Conservation (phyloP, 2,888 invertebrate species). For the Orthosia incerta region DNA sequence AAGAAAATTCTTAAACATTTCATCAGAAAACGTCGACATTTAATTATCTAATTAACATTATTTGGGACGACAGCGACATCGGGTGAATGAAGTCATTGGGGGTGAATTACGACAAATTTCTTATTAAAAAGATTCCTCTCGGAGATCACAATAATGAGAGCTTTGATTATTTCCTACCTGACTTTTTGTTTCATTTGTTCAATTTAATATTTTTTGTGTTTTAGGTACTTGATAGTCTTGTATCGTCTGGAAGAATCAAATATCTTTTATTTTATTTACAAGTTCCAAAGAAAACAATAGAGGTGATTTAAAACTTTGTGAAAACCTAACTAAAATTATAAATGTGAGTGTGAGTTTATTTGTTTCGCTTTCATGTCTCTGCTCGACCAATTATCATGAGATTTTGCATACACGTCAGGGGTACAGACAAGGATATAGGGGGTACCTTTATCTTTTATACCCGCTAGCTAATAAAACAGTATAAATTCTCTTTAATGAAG, state of each 20-base stretch:
- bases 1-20: conserved; percentile 73
- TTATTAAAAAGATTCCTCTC: conserved; percentile 74
- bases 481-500: background rate
- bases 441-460: no score
- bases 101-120: conserved; percentile 75
- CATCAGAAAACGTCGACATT: conserved; percentile 77
- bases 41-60: conserved; percentile 83
- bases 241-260: background rate
- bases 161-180: conserved; percentile 71
- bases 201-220: conserved; percentile 17
- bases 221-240: background rate
- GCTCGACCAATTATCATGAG: no score
- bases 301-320: background rate
- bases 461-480: background rate
- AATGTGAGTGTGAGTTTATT: no score
- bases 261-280: background rate
- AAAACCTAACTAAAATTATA: no score
- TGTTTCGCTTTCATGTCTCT: no score
- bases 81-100: conserved; percentile 79
- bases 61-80: conserved; percentile 73
- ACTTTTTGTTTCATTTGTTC: conserved; percentile 50
- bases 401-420: no score
- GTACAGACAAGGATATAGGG: no score
- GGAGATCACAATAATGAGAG: conserved; percentile 69
- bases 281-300: background rate